These are phyloP conservation scores for Phalera bucephala DNA, from an alignment of 2,888 invertebrate species.

Conservation along the genomic window DNA sequence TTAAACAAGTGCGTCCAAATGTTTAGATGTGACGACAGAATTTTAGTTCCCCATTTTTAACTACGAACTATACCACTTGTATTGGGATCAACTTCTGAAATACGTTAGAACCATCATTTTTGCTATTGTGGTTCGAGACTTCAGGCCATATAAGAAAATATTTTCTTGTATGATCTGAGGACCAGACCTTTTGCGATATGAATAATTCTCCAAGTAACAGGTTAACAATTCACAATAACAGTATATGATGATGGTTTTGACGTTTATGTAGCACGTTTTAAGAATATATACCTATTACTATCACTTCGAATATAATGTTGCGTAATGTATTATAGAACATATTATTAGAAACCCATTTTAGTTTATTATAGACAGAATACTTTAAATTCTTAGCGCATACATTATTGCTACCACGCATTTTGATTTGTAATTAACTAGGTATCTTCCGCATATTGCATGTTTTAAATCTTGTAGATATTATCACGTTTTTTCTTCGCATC, in stretches of 20 bases:
- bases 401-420: conserved; percentile 4
- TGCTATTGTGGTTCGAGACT: too few species aligned
- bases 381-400: conserved; percentile 1
- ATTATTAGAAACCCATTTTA: not conserved
- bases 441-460: conserved; percentile 17
- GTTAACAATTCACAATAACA: too few species aligned
- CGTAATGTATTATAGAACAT: not conserved
- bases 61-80: not conserved
- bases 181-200: too few species aligned
- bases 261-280: too few species aligned
- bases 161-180: too few species aligned
- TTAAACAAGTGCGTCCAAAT: not conserved
- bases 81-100: not conserved
- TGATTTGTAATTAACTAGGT: conserved; percentile 7
- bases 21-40: too few species aligned
- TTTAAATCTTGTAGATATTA: conserved; percentile 18
- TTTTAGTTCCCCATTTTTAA: too few species aligned
- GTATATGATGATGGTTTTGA: too few species aligned
- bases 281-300: too few species aligned
- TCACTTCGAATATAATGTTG: too few species aligned
- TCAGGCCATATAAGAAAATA: too few species aligned
- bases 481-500: not conserved
- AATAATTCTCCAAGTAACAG: too few species aligned
- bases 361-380: conserved; percentile 9
- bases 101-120: not conserved